These are phyloP conservation scores for Planococcus citri DNA, from an alignment of 1,140 invertebrate genomes.

Conservation along the genomic window DNA sequence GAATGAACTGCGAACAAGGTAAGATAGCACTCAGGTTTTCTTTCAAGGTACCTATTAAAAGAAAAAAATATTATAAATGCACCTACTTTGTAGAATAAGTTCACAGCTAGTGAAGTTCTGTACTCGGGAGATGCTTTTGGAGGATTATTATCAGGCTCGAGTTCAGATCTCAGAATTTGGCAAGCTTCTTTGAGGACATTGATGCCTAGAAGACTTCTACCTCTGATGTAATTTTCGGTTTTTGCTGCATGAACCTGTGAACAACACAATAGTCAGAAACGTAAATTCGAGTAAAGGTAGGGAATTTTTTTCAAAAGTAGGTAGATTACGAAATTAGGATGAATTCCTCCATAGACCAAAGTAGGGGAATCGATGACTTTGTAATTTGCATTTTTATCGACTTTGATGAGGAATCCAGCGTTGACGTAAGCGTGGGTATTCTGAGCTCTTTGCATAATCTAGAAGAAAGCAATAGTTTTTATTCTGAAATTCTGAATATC, in stretches of 20 bases:
- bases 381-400: slow-evolving; percentile 35
- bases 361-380: slow-evolving; percentile 26
- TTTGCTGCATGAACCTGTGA: slow-evolving; percentile 44
- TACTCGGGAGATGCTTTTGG: slow-evolving; percentile 51
- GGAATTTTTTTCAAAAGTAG: no score
- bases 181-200: slow-evolving; percentile 35
- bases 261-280: no score
- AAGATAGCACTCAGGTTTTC: no score
- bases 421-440: slow-evolving; percentile 70
- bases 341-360: slow-evolving; percentile 50
- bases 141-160: slow-evolving; percentile 46
- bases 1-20: background rate
- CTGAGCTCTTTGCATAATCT: slow-evolving; percentile 67
- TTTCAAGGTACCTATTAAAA: no score
- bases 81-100: slow-evolving; percentile 39
- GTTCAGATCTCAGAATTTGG: slow-evolving; percentile 34
- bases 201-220: slow-evolving; percentile 41
- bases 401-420: slow-evolving; percentile 52
- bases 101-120: slow-evolving; percentile 38
- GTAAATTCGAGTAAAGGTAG: no score
- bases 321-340: slow-evolving; percentile 48
- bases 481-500: background rate
- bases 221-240: slow-evolving; percentile 49
- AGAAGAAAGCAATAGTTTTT: background rate
- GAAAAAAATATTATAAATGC: no score